Percentiles rank a stretch among this genome's conserved stretches.
Conservation (phyloP, 2,797 vertebrate species). For the Bradypus variegatus region DNA sequence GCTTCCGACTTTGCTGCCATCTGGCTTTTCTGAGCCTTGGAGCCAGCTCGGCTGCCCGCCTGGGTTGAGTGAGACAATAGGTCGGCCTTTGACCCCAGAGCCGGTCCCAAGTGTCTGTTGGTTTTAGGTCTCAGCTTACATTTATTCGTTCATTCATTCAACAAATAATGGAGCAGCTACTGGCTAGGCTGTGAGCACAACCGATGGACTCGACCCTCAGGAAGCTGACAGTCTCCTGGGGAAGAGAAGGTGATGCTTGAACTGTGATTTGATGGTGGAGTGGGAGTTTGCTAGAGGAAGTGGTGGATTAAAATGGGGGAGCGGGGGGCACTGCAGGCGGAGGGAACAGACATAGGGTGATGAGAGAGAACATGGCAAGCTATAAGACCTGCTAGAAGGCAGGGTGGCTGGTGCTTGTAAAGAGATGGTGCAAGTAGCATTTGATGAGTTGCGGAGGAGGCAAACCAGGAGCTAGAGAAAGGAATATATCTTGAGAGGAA, state of each 20-base stretch:
- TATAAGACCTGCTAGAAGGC: not conserved
- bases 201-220: not conserved
- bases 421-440: not conserved
- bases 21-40: not conserved
- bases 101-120: not conserved
- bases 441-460: not conserved
- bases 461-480: not conserved
- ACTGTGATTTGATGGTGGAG: not conserved
- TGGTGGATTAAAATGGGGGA: fast-evolving
- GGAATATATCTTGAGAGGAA: not conserved
- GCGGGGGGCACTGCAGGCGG: too few species aligned
- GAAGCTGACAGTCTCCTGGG: not conserved
- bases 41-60: not conserved
- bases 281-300: not conserved
- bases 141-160: not conserved
- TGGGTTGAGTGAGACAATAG: not conserved
- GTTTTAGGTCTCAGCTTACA: not conserved
- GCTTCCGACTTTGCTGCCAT: not conserved
- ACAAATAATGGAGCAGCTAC: not conserved
- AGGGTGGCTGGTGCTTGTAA: not conserved
- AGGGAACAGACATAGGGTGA: not conserved
- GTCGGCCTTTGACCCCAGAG: not conserved
- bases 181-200: not conserved
- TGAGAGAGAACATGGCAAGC: not conserved
- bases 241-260: not conserved